Base-by-base conservation (phyloP, 2,113 vertebrate genomes). In the Hippoglossus stenolepis region DNA sequence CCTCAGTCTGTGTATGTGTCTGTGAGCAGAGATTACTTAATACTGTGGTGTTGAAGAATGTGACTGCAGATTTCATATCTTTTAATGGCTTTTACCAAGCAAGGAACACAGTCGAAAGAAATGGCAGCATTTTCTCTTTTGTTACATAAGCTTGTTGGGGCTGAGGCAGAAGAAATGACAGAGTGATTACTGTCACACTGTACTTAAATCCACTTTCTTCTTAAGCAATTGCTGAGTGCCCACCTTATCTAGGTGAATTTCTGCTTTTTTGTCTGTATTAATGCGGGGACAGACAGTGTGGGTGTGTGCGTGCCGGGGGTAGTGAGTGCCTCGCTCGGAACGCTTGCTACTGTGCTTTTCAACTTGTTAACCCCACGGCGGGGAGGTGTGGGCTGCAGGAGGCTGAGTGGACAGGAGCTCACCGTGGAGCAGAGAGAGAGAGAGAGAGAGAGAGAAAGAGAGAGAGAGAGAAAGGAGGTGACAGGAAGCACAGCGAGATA, bases 31-130 rank as follows among this genome's bases (percentile, higher is more conserved):
- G 72, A 85, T 80, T 73, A 76, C 75, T 87, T 85, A 87, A 83
- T 84, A 58, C 23, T 12, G 28, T 70, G 67, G 65, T 62, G 8
- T 73, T 75, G 45, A 76, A 82, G 73, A 85, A 82, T 63, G 58
- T 4, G 65, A 61, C 88, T 75, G 80, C 73, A 73, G 70, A 85
- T 85, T 87, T 81, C 24, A 82, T 87, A 82, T 89, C 78, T 66
- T 70, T 81, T 81, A 83, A 86, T 88, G 69, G 80, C 35, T 84
- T 84, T 72, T 77, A 83, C 72, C n/a, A 65, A 67, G 12, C 65
- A 23, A 70, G 60, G 67, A 89, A 80, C 82, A 75, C 51, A 47
- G 21, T 9, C 0, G 1, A 47, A 20, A 82, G 77, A 67, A 87
- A 62, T 67, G 67, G 70, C 84, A 31, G 79, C 45, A 0, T 79